Conservation (phyloP, 2,888 invertebrate genomes). For the Chymomyza amoena region DNA sequence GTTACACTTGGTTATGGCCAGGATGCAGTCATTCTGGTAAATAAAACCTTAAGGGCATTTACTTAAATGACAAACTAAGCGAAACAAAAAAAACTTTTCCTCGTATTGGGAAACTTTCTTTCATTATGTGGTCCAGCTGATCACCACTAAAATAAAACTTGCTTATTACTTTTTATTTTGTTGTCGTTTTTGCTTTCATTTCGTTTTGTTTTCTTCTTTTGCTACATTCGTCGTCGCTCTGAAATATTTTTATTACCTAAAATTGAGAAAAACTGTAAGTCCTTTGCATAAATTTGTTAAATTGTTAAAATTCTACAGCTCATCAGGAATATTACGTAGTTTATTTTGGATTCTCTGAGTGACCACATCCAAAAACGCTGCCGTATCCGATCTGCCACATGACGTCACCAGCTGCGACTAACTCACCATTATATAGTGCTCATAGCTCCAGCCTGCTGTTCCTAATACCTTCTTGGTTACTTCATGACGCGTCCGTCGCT, state of each 20-base stretch:
- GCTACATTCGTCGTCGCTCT: neutral
- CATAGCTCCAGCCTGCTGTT: constrained; percentile 9
- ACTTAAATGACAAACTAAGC: constrained; percentile 38
- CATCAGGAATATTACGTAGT: neutral
- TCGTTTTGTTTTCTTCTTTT: neutral
- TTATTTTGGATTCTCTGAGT: constrained; percentile 7
- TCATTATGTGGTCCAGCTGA: constrained; percentile 49
- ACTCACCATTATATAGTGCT: constrained; percentile 1
- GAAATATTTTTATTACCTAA: too few relatives aligned
- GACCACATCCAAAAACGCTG: constrained; percentile 20
- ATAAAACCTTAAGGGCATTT: neutral
- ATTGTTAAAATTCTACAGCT: too few relatives aligned
- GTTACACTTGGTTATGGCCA: too few relatives aligned
- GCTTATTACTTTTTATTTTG: constrained; percentile 40
- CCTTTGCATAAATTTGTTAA: too few relatives aligned
- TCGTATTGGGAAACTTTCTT: constrained; percentile 34
- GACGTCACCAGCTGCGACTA: constrained; percentile 4
- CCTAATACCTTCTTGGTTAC: neutral
- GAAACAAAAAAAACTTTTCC: neutral
- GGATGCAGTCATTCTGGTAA: constrained; percentile 4
- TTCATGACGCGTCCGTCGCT: constrained; percentile 2
- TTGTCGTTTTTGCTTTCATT: neutral
- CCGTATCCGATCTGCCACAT: constrained; percentile 2
- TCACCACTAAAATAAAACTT: constrained; percentile 26
- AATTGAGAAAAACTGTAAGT: too few relatives aligned